Conservation (phyloP, 2,888 invertebrate species). For the Magallana nippona region DNA sequence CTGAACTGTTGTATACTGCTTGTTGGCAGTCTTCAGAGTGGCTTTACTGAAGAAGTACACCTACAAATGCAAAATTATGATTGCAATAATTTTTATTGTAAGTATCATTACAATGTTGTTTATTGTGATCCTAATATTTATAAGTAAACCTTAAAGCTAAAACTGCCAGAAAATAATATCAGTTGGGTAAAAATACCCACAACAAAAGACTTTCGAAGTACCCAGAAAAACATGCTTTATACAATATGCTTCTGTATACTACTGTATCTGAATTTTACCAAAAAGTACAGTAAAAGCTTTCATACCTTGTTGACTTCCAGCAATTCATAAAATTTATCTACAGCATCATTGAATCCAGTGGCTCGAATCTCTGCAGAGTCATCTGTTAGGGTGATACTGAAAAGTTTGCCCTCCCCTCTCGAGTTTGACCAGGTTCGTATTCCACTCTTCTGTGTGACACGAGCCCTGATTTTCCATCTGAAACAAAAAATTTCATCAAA, state of each 20-base stretch:
- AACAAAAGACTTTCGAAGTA: too few species aligned
- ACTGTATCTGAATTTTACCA: too few species aligned
- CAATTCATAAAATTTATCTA: constrained; percentile 93
- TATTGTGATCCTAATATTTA: too few species aligned
- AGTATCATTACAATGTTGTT: too few species aligned
- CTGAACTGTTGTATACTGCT: constrained; percentile 89
- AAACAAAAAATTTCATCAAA: background rate
- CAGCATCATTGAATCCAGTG: constrained; percentile 92
- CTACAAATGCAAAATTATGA: constrained; percentile 79
- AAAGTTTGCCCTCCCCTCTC: constrained; percentile 94
- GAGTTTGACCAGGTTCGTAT: constrained; percentile 95
- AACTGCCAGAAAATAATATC: too few species aligned
- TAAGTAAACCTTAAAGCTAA: too few species aligned
- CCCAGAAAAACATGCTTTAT: too few species aligned
- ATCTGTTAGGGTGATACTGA: constrained; percentile 94
- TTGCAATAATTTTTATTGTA: too few species aligned
- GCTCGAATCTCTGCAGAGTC: constrained; percentile 95
- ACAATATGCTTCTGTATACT: too few species aligned
- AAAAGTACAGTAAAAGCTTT: background rate
- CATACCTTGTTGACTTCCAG: constrained; percentile 86
- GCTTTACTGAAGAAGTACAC: constrained; percentile 93
- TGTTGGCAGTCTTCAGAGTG: constrained; percentile 94
- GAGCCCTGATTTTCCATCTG: constrained; percentile 94
- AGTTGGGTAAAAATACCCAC: too few species aligned
- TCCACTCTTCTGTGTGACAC: constrained; percentile 90